These are phyloP conservation scores for Phyllotis vaccarum DNA, from an alignment of 2,797 vertebrate species.

Conservation along the genomic window DNA sequence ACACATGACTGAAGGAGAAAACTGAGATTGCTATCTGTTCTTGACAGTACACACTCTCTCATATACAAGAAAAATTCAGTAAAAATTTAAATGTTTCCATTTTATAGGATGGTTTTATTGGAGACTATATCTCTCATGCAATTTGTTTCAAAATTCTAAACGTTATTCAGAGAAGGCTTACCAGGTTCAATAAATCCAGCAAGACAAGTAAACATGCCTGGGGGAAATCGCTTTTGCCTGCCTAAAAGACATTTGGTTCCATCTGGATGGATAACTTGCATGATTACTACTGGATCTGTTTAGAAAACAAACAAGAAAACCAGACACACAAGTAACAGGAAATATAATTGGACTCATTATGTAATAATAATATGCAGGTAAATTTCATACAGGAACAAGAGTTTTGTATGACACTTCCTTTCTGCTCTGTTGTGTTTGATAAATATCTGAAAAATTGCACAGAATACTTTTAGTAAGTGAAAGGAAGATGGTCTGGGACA, in stretches of 20 bases:
- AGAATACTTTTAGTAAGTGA: neutral
- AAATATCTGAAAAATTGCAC: neutral
- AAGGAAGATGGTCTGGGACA: neutral
- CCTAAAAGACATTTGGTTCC: constrained; percentile 96
- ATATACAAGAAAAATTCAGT: neutral
- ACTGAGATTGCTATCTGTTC: neutral
- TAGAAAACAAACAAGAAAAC: neutral
- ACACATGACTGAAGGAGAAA: neutral
- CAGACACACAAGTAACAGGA: constrained; percentile 24
- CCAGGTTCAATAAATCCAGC: constrained; percentile 98
- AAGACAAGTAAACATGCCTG: constrained; percentile 95
- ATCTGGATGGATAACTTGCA: constrained; percentile 97
- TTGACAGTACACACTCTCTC: neutral
- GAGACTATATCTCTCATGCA: neutral
- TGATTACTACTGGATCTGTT: constrained; percentile 98
- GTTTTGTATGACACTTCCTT: neutral
- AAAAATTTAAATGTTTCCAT: neutral
- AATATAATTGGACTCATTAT: constrained; percentile 33
- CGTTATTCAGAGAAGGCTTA: constrained; percentile 81
- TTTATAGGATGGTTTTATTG: constrained; percentile 33
- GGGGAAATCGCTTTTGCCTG: constrained; percentile 94
- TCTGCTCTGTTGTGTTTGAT: neutral
- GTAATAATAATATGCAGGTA: neutral
- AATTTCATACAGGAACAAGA: neutral
- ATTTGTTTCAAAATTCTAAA: constrained; percentile 53